phyloP scores from a whole-genome alignment of 2,113 vertebrate species.

The Aspiorhynchus laticeps region DNA sequence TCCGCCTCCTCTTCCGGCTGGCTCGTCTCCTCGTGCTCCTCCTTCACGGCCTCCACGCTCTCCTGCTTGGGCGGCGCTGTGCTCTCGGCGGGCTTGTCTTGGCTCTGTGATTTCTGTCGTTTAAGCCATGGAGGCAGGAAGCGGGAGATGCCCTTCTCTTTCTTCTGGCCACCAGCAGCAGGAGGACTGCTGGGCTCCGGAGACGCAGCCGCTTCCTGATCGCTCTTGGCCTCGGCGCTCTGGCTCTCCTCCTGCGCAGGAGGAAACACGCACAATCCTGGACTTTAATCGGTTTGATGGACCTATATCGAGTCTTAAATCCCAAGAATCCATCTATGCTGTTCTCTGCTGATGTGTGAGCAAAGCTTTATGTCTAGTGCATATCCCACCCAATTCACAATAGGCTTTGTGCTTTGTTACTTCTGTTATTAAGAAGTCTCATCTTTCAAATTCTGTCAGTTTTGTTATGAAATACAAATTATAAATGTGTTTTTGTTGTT shows the following conservation, averaged over 20 bases:
- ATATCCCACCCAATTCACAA: no score
- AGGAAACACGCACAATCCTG: neutral
- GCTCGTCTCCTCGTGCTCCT: constrained; percentile 58
- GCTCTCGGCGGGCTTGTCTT: constrained; percentile 76
- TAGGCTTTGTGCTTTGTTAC: no score
- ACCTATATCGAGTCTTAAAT: no score
- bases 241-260: neutral
- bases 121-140: constrained; percentile 97
- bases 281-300: neutral
- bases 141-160: constrained; percentile 90
- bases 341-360: no score
- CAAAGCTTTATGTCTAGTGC: no score
- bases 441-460: no score
- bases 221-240: constrained; percentile 41
- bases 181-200: constrained; percentile 46
- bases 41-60: constrained; percentile 67
- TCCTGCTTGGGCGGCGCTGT: constrained; percentile 57
- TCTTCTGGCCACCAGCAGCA: constrained; percentile 66
- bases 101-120: constrained; percentile 90
- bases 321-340: neutral
- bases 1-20: constrained; percentile 57
- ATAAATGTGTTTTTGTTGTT: no score
- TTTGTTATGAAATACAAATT: no score
- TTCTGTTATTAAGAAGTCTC: no score
- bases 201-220: neutral